Conservation (phyloP, 37 sponge, comb jelly and placozoan genomes). For the Chondrosia reniformis region DNA sequence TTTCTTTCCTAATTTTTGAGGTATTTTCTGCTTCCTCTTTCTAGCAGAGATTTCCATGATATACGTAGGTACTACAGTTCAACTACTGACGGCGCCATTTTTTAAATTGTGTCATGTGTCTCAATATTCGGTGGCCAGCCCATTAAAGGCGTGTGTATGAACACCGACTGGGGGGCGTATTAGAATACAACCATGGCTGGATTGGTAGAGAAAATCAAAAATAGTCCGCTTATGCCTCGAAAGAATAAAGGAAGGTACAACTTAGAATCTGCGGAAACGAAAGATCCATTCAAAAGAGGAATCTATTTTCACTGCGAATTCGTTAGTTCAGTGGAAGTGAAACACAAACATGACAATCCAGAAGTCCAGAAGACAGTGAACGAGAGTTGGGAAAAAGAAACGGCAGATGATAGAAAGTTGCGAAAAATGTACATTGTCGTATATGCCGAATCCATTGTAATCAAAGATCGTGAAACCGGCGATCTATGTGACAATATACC, state of each 20-base stretch:
- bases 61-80: background rate
- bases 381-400: slow-evolving; percentile 20
- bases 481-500: slow-evolving; percentile 39
- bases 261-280: slow-evolving; percentile 32
- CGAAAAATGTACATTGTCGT: slow-evolving; percentile 41
- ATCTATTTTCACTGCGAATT: slow-evolving; percentile 62
- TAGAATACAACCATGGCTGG: background rate
- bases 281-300: slow-evolving; percentile 72
- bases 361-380: slow-evolving; percentile 32
- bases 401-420: slow-evolving; percentile 7
- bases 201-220: slow-evolving; percentile 37
- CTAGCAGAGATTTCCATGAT: background rate
- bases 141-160: background rate
- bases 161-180: background rate
- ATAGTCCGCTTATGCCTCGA: slow-evolving; percentile 42
- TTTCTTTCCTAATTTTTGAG: background rate
- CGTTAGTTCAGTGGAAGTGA: slow-evolving; percentile 35
- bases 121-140: background rate
- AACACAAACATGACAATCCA: slow-evolving; percentile 34
- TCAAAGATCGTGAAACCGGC: slow-evolving; percentile 50
- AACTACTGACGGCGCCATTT: background rate
- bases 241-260: slow-evolving; percentile 32
- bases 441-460: slow-evolving; percentile 31
- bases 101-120: background rate
- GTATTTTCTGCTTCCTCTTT: slow-evolving; percentile 2